Percentiles rank a stretch among this genome's conserved stretches.
Evolutionary conservation across 2,888 invertebrate species (phyloP).

Genomic region (Pachycephus smyrnensis): DNA sequence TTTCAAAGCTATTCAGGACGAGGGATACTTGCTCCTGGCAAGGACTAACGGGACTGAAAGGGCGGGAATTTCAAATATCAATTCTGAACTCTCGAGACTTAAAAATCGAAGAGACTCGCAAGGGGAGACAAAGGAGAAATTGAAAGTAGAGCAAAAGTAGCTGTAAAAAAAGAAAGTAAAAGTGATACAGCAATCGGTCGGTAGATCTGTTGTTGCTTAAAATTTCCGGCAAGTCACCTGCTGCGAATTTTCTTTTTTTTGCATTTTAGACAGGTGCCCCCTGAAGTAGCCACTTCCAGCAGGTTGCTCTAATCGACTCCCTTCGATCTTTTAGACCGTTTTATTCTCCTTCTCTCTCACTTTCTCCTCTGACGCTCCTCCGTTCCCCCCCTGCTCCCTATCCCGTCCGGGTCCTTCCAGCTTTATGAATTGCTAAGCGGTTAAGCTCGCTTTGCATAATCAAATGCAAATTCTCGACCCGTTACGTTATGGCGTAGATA

Average conservation of each 20-base stretch:
- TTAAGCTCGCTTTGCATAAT: constrained; percentile 44
- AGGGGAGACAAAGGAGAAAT: no score
- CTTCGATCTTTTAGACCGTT: not conserved
- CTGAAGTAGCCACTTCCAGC: not conserved
- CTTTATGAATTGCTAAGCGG: constrained; percentile 8
- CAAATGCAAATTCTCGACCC: constrained; percentile 30
- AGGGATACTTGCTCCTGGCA: no score
- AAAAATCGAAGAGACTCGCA: no score
- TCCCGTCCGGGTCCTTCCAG: not conserved
- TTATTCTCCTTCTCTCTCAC: not conserved
- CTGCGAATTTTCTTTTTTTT: not conserved
- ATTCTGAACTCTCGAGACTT: not conserved
- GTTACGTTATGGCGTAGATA: constrained; percentile 28
- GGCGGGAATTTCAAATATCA: not conserved
- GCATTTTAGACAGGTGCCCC: not conserved
- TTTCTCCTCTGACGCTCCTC: not conserved
- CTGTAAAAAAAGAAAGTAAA: not conserved
- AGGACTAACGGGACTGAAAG: no score
- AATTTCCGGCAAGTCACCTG: not conserved
- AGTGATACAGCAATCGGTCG: no score
- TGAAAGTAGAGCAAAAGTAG: not conserved
- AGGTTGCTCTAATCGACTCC: not conserved
- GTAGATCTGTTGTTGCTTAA: not conserved
- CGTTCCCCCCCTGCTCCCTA: no score
- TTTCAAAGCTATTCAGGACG: not conserved